phyloP scores from a whole-genome alignment of 2,888 invertebrate genomes.

The Melanostoma mellinum region DNA sequence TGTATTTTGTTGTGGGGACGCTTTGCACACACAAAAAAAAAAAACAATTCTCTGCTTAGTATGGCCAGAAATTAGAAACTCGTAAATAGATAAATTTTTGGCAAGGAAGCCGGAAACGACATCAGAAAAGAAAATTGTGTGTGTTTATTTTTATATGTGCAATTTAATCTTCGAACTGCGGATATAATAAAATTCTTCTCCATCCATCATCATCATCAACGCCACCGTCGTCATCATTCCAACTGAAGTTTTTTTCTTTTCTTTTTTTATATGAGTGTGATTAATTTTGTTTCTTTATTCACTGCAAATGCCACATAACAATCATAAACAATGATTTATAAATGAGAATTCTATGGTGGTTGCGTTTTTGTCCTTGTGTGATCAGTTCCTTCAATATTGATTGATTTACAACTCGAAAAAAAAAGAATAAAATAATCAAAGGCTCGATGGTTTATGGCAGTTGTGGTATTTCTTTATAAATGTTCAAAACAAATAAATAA shows the following conservation, averaged over 20 bases:
- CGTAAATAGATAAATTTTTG: constrained; percentile 11
- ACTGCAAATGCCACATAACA: constrained; percentile 58
- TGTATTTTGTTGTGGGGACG: constrained; percentile 2
- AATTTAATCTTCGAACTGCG: constrained; percentile 45
- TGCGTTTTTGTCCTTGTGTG: constrained; percentile 4
- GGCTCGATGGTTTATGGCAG: constrained; percentile 18
- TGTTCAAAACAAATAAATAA: background rate
- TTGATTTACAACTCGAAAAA: constrained; percentile 52
- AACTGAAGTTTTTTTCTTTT: background rate
- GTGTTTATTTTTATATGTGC: constrained; percentile 50
- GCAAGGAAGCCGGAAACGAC: constrained; percentile 7
- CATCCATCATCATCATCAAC: constrained; percentile 50
- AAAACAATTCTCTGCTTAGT: background rate
- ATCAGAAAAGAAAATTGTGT: background rate
- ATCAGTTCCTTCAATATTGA: constrained; percentile 18
- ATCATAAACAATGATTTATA: constrained; percentile 65
- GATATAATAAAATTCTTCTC: constrained; percentile 37
- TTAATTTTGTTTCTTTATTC: constrained; percentile 56
- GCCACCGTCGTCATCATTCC: constrained; percentile 4
- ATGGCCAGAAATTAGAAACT: constrained; percentile 13
- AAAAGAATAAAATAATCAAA: background rate
- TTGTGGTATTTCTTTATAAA: constrained; percentile 18
- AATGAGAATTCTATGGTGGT: constrained; percentile 36
- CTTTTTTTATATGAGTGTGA: constrained; percentile 40
- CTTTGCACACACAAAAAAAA: background rate